Base-by-base conservation (phyloP, 2,113 vertebrate species). In the Chloroceryle aenea region DNA sequence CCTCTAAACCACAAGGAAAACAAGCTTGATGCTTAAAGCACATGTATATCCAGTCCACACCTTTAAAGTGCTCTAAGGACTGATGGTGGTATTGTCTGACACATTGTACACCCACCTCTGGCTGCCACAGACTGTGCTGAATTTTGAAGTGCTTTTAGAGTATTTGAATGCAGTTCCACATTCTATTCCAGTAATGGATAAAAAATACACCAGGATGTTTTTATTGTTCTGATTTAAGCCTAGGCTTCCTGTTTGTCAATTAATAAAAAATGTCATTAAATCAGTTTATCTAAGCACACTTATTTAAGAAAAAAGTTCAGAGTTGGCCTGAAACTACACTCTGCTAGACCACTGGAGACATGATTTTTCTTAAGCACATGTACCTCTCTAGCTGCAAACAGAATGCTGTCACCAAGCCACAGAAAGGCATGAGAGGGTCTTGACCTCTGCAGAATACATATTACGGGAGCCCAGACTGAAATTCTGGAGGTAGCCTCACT, bases 281-380 rank as follows among this genome's bases (percentile, higher is more conserved):
- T 48, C 14, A 3, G 26, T 52, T 73, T 74, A 61, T 12, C 48
- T 48, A 52, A 76, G 62, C 43, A 79, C 9, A 15, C 7, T 79
- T 68, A 15, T 5, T 58, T 45, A 93, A 77, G 38, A 8, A 71
- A 32, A 14, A 40, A 36, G 18, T 61, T 90, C 40, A 61, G 34
- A 13, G 20, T 17, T 85, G 76, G n/a, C 36, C 64, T 50, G 38
- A 78, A 78, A 34, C 47, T 74, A 9, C n/a, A 1, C 26, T 81
- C 47, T 17, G 27, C 20, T 55, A 14, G 23, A 43, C 12, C 29
- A 42, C 2, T 42, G 29, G 43, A 8, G 5, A 16, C 29, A 14
- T n/a, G 27, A 4, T 27, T 43, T 58, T 42, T 20, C 75, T 85
- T 22, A 53, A 48, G n/a, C 48, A 2, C 0, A 0, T 10, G 48